Evolutionary conservation across 2,113 vertebrate genomes (phyloP), one percentile per base, ranked within the genome.

Genomic region (Nymphicus hollandicus): DNA sequence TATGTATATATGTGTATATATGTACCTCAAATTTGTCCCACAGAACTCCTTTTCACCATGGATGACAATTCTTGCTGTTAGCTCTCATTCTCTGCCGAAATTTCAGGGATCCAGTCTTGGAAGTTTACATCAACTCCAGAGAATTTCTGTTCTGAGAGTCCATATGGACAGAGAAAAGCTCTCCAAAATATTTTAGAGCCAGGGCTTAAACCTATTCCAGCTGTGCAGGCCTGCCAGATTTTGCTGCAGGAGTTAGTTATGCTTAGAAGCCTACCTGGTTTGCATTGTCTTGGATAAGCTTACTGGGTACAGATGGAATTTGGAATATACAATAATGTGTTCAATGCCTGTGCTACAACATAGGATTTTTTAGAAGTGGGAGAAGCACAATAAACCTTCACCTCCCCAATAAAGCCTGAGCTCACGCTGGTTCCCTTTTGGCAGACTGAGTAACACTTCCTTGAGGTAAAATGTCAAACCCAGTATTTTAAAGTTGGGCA

Each of bases 171-270:
- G 23, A 50, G 13, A 60, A 93, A 74, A 64, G 6, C 3, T 78
- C 35, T 88, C 61, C 27, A 86, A 88, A 94, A 79, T 63, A 61
- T n/a, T 88, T 80, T 60, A 37, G 13, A 91, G 15, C 37, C 53
- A 64, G 24, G 28, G 5, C 8, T 76, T 69, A 88, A 96, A 52
- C 18, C 14, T 84, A 23, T 86, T 94, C 56, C 88, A 88, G 76
- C 82, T 90, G 80, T 88, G 47, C n/a, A 92, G 73, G 74, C 43
- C 72, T 84, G 86, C 47, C 19, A 72, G 86, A 68, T 91, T 95
- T 92, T 89, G 27, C 74, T 88, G 50, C 2, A 2, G 71, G 35
- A 33, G 22, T 23, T 18, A 69, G 23, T 50, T 80, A 50, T 82
- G 10, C 53, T 82, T 93, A 37, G 91, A 88, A 85, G 8, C 8